These are phyloP conservation scores for Noctua janthe DNA, from an alignment of 2,888 invertebrate genomes.

Conservation along the genomic window DNA sequence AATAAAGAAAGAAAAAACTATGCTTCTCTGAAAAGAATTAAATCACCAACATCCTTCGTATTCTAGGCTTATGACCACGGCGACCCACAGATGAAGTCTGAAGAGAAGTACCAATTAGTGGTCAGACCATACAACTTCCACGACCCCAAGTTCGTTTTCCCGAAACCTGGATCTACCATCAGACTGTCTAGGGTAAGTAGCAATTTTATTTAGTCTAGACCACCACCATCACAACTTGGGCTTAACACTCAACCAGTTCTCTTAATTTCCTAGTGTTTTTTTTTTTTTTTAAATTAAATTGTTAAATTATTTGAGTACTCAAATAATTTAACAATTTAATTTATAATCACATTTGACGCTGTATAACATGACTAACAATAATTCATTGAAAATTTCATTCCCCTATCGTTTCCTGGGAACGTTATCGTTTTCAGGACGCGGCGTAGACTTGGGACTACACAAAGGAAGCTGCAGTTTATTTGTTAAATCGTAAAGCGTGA, in stretches of 20 bases:
- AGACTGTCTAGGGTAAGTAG: conserved; percentile 84
- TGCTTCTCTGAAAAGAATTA: neutral
- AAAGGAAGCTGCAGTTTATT: neutral
- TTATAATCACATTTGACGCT: no score
- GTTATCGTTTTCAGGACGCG: neutral
- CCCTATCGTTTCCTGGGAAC: neutral
- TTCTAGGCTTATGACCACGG: conserved; percentile 91
- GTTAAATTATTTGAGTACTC: neutral
- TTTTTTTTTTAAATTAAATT: neutral
- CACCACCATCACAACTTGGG: neutral
- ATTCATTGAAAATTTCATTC: neutral
- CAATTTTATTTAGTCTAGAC: neutral
- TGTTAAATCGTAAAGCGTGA: neutral
- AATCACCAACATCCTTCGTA: neutral
- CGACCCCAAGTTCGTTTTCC: conserved; percentile 89
- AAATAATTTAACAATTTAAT: no score
- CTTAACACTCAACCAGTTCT: neutral
- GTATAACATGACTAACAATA: neutral
- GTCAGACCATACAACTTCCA: conserved; percentile 91
- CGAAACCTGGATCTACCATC: conserved; percentile 76
- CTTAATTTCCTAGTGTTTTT: neutral
- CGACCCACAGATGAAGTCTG: conserved; percentile 77
- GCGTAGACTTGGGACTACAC: neutral
- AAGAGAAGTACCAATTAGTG: conserved; percentile 83
- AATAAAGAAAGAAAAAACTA: neutral